Evolutionary conservation across 2,113 vertebrate genomes (phyloP).

Genomic region (Salvelinus fontinalis): DNA sequence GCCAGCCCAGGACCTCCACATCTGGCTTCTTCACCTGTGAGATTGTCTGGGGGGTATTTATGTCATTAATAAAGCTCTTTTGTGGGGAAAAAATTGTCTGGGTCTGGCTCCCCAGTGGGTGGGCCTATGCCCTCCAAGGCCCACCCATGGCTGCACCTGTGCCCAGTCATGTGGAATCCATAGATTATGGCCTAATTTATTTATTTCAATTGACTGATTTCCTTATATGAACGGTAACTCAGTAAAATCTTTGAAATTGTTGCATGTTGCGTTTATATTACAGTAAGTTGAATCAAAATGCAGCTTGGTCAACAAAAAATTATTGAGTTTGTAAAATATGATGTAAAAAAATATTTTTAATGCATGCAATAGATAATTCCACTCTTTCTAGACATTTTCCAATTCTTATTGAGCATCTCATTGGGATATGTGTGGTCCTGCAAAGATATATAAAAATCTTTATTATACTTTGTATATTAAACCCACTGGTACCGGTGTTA

Average conservation of each 20-base stretch:
- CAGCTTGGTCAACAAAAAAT: neutral
- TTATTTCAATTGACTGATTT: no score
- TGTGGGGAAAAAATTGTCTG: slow-evolving; percentile 62
- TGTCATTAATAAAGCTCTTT: no score
- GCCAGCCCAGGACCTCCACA: no score
- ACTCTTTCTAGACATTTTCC: slow-evolving; percentile 40
- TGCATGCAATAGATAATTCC: slow-evolving; percentile 23
- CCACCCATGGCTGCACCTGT: no score
- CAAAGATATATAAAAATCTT: slow-evolving; percentile 24
- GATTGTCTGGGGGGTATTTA: no score
- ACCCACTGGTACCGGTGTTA: slow-evolving; percentile 66
- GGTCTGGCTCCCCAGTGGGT: no score
- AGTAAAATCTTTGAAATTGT: slow-evolving; percentile 34
- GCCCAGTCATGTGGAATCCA: no score
- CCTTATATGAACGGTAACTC: no score
- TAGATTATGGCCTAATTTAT: no score
- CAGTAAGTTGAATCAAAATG: neutral
- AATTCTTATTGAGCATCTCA: slow-evolving; percentile 53
- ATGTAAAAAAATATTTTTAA: slow-evolving; percentile 36
- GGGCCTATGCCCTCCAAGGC: no score
- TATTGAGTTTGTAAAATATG: neutral
- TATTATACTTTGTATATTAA: slow-evolving; percentile 60
- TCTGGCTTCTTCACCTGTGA: slow-evolving; percentile 37
- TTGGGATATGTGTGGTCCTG: slow-evolving; percentile 42
- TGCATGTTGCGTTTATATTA: slow-evolving; percentile 51